These are phyloP conservation scores for Eulemur albifrons DNA, from an alignment of 2,797 vertebrate genomes.

Conservation along the genomic window DNA sequence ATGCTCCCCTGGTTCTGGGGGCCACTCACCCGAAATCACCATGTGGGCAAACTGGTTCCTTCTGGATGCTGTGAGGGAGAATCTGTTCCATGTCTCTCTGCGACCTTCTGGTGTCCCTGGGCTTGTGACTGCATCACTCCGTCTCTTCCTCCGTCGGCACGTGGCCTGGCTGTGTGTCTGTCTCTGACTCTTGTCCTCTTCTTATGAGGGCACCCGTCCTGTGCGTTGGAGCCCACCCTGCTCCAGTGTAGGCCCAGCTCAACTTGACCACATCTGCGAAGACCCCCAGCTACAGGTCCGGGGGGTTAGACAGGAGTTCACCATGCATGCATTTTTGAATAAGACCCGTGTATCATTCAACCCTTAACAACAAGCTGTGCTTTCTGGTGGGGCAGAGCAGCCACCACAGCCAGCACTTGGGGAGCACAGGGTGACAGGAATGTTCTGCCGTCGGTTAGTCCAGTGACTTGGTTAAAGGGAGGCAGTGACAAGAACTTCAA, in stretches of 20 bases:
- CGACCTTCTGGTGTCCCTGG: rapidly evolving
- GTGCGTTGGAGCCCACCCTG: rapidly evolving
- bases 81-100: not conserved
- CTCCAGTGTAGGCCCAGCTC: no score
- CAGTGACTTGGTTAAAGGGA: rapidly evolving
- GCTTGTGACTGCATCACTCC: rapidly evolving
- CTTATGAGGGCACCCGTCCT: not conserved
- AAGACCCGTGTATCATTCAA: not conserved
- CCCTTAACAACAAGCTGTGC: rapidly evolving
- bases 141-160: rapidly evolving
- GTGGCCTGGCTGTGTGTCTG: rapidly evolving
- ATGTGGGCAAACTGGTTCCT: not conserved
- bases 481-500: not conserved
- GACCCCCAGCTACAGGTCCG: no score
- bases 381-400: no score
- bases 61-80: no score
- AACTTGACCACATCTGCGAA: not conserved
- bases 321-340: not conserved
- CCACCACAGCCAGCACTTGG: rapidly evolving
- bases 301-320: not conserved
- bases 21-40: not conserved
- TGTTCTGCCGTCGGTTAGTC: rapidly evolving
- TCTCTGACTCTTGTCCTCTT: not conserved
- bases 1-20: not conserved
- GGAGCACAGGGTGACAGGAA: rapidly evolving